A percentile compares a stretch with the other conserved stretches of the same genome.
phyloP scores from a whole-genome alignment of 2,797 vertebrate species.

The Atherinosoma microstoma region DNA sequence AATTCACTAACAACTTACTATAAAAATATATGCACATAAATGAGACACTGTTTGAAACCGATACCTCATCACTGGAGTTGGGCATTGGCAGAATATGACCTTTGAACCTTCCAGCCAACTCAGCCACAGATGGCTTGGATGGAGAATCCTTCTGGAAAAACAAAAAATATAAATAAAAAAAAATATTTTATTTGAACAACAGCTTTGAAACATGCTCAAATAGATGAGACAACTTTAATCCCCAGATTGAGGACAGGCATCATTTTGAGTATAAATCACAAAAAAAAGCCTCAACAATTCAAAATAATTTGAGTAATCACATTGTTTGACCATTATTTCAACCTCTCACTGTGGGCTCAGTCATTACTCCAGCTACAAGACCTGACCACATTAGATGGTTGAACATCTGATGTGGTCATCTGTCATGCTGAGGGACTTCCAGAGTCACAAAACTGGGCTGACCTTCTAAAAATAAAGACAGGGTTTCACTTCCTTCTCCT shows the following conservation, averaged over 20 bases:
- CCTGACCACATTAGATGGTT: too few relatives aligned
- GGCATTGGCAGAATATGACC: slow-evolving; percentile 82
- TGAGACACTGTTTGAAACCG: background rate
- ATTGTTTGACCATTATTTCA: background rate
- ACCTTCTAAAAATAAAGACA: background rate
- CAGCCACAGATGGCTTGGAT: slow-evolving; percentile 88
- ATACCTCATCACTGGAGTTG: slow-evolving; percentile 84
- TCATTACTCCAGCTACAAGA: background rate
- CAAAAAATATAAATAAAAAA: background rate
- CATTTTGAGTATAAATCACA: background rate
- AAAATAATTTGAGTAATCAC: too few relatives aligned
- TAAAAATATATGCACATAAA: background rate
- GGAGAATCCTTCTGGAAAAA: slow-evolving; percentile 76
- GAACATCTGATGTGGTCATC: too few relatives aligned
- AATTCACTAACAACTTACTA: background rate
- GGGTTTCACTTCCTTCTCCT: slow-evolving; percentile 46
- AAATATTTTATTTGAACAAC: background rate
- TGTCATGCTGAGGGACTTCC: background rate
- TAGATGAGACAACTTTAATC: background rate
- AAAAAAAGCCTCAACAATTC: too few relatives aligned
- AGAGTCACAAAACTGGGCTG: background rate
- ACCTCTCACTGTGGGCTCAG: background rate
- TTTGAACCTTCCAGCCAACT: slow-evolving; percentile 91
- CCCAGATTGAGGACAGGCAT: background rate
- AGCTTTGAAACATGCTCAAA: background rate